Evolutionary conservation across 2,797 vertebrate species (phyloP).

Genomic region (Moxostoma hubbsi): DNA sequence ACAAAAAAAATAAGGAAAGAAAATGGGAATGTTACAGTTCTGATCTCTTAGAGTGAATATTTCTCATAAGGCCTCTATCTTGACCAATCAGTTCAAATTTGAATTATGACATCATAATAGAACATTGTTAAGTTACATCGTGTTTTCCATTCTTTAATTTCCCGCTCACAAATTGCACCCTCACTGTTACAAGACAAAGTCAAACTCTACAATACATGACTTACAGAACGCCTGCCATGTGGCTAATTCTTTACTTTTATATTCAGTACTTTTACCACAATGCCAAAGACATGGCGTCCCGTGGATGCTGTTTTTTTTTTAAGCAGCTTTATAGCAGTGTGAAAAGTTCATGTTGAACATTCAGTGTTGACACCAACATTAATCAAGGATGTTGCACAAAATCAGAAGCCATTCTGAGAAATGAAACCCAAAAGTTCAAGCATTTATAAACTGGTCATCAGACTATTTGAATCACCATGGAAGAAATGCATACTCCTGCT

Average conservation of each 20-base stretch:
- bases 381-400: not conserved
- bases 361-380: constrained; percentile 65
- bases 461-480: not conserved
- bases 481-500: constrained; percentile 16
- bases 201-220: constrained; percentile 32
- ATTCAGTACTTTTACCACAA: constrained; percentile 13
- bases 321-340: constrained; percentile 51
- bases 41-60: not conserved
- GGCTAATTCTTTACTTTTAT: not conserved
- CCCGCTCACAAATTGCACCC: constrained; percentile 17
- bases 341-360: constrained; percentile 65
- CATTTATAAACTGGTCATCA: not conserved
- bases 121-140: not conserved
- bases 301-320: constrained; percentile 63
- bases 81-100: constrained; percentile 28
- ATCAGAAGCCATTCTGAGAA: constrained; percentile 23
- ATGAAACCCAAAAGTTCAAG: not conserved
- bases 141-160: not conserved
- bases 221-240: constrained; percentile 3
- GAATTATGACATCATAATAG: constrained; percentile 36
- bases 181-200: constrained; percentile 33
- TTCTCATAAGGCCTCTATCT: constrained; percentile 1
- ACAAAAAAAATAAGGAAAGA: not conserved
- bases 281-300: constrained; percentile 31
- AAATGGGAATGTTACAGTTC: constrained; percentile 1